phyloP scores from a whole-genome alignment of 2,888 invertebrate genomes.

The Sussaba pulchella region DNA sequence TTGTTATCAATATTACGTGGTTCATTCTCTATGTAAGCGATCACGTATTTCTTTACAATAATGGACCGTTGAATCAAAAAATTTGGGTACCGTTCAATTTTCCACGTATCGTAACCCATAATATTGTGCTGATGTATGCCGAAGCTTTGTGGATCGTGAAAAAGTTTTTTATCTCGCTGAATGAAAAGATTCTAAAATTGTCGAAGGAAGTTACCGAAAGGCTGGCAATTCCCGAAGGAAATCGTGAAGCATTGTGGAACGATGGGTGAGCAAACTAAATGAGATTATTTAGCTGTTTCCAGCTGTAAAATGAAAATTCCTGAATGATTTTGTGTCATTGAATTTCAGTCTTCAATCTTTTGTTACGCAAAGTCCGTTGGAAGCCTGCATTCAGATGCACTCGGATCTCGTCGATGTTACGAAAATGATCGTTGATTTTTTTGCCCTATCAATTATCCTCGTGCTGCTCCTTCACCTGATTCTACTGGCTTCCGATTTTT shows the following conservation, averaged over 20 bases:
- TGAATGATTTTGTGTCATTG: not conserved
- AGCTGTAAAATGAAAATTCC: not conserved
- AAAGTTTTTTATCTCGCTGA: constrained; percentile 50
- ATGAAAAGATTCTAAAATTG: constrained; percentile 44
- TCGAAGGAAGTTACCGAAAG: constrained; percentile 15
- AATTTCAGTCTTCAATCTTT: constrained; percentile 48
- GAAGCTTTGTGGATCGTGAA: constrained; percentile 44
- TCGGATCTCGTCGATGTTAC: constrained; percentile 59
- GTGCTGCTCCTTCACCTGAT: constrained; percentile 48
- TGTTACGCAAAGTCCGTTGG: constrained; percentile 30
- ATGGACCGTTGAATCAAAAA: not conserved
- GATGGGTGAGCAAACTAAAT: constrained; percentile 37
- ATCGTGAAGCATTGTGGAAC: not conserved
- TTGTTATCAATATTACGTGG: constrained; percentile 34
- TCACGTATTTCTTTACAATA: constrained; percentile 22
- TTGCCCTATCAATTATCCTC: constrained; percentile 58
- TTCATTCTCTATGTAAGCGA: constrained; percentile 23
- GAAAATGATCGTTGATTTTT: constrained; percentile 49
- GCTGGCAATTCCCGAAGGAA: not conserved
- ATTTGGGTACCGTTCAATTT: constrained; percentile 61
- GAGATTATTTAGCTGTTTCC: not conserved
- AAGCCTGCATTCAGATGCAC: constrained; percentile 55
- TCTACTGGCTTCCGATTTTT: constrained; percentile 59
- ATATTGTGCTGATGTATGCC: constrained; percentile 48
- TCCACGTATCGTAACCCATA: constrained; percentile 48